Conservation (phyloP, 1,140 invertebrate genomes). For the Hesperophylax magnus region DNA sequence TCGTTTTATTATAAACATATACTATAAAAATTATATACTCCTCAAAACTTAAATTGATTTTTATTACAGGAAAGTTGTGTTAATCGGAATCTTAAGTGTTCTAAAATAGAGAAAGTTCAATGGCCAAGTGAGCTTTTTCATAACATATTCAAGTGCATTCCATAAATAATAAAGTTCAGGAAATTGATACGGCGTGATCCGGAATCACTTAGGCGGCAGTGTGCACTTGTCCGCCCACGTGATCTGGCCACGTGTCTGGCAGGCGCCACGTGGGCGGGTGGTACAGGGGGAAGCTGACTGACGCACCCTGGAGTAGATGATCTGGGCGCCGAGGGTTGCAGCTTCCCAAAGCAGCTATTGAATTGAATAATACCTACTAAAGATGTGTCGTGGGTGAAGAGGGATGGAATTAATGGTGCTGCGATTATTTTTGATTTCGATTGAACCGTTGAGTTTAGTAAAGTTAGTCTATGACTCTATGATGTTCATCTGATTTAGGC, state of each 20-base stretch:
- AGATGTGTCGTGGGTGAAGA: too few relatives aligned
- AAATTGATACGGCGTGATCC: slow-evolving; percentile 18
- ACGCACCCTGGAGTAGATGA: neutral
- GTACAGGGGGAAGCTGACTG: slow-evolving; percentile 33
- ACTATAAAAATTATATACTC: too few relatives aligned
- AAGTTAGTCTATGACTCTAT: too few relatives aligned
- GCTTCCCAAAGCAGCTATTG: too few relatives aligned
- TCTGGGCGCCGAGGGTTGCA: neutral
- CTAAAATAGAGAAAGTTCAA: slow-evolving; percentile 4
- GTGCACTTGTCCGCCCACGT: slow-evolving; percentile 21
- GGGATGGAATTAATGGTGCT: too few relatives aligned
- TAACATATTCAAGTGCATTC: slow-evolving; percentile 11
- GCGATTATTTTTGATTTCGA: too few relatives aligned
- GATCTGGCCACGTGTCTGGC: slow-evolving; percentile 39
- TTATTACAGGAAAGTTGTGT: too few relatives aligned
- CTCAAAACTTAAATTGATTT: too few relatives aligned
- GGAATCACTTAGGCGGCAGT: slow-evolving; percentile 24
- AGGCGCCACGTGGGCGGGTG: slow-evolving; percentile 27
- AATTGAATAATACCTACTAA: too few relatives aligned
- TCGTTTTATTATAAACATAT: too few relatives aligned
- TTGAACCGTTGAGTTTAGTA: too few relatives aligned
- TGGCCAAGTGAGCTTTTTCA: neutral
- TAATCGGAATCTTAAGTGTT: slow-evolving; percentile 1
- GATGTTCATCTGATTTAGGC: too few relatives aligned
- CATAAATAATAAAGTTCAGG: slow-evolving; percentile 8